Base-by-base conservation (phyloP, 2,113 vertebrate genomes). In the Pampusana beccarii region DNA sequence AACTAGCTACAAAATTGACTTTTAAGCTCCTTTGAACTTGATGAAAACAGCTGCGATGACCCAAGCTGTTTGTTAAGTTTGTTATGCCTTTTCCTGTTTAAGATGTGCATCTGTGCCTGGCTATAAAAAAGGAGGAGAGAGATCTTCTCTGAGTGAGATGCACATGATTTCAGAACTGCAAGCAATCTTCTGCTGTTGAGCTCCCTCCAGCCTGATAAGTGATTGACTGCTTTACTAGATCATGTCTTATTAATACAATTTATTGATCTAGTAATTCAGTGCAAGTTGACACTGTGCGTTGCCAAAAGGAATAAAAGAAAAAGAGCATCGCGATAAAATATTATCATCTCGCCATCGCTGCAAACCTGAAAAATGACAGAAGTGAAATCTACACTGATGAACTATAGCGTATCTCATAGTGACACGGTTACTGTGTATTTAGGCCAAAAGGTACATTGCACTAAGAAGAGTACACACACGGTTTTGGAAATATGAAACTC, bases 241-340 rank as follows among this genome's bases (percentile, higher is more conserved):
- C 38, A 28, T 53, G 21, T 57, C 78, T 85, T 85, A 90, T 77
- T 88, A 75, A 82, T 77, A 46, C 23, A 73, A 94, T 82, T 82
- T 82, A 94, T 93, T 89, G 89, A 82, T 90, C 53, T 53, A 77
- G n/a, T 80, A 72, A 79, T 90, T 88, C 67, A 66, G 70, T 66
- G 91, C 70, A 73, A 90, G 31, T 7, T 73, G 66, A n/a, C 74
- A 34, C 70, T 42, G 36, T 4, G 3, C 6, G 11, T 73, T 85
- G 87, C 93, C 2, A 0, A 88, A 70, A 94, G 84, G 84, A 89
- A 69, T 57, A 18, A 75, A 87, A 87, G 10, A 36, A 95, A 93
- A 93, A 91, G 91, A 86, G 48, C 82, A 80, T 77, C 4, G 1
- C 14, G 65, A 34, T 88, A 70, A 96, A 91, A 92, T 73, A 48